Conservation (phyloP, 2,888 invertebrate species). For the Gryllus longicercus region DNA sequence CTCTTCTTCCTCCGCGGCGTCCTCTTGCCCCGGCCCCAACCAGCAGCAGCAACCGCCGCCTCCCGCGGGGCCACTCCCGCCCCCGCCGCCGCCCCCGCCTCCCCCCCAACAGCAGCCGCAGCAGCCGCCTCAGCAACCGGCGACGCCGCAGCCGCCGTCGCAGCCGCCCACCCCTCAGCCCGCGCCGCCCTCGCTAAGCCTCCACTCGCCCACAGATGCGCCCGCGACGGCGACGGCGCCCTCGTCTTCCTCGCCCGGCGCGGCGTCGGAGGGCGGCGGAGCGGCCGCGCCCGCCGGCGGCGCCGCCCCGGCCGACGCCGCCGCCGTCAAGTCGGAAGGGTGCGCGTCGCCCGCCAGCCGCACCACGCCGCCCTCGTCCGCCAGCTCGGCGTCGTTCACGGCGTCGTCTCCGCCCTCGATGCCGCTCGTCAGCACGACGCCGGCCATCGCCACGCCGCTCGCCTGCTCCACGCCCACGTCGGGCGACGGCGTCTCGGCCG, state of each 20-base stretch:
- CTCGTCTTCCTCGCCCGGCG: slow-evolving; percentile 48
- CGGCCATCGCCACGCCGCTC: slow-evolving; percentile 34
- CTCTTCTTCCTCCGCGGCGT: not conserved
- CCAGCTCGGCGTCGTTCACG: slow-evolving; percentile 43
- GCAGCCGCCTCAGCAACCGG: slow-evolving; percentile 41
- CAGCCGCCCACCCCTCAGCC: slow-evolving; percentile 51
- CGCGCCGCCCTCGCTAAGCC: slow-evolving; percentile 42
- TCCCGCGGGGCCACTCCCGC: slow-evolving; percentile 47
- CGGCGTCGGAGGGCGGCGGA: slow-evolving; percentile 45
- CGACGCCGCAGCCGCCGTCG: slow-evolving; percentile 45
- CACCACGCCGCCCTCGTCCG: slow-evolving; percentile 51
- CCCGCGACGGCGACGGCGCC: slow-evolving; percentile 40
- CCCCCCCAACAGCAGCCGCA: slow-evolving; percentile 43
- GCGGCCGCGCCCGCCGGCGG: slow-evolving; percentile 53
- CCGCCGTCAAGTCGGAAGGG: slow-evolving; percentile 42
- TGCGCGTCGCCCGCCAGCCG: slow-evolving; percentile 43
- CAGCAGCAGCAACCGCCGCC: slow-evolving; percentile 45
- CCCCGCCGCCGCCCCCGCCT: slow-evolving; percentile 46
- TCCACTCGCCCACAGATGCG: slow-evolving; percentile 45
- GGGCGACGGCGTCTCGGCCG: not conserved
- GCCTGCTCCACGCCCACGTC: slow-evolving; percentile 29
- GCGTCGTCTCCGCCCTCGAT: slow-evolving; percentile 43
- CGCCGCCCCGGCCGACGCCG: slow-evolving; percentile 39
- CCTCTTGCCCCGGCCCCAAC: not conserved
- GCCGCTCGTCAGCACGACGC: slow-evolving; percentile 41